phyloP scores from a whole-genome alignment of 35 echinoderm and acorn worm species.

The Apostichopus californicus region DNA sequence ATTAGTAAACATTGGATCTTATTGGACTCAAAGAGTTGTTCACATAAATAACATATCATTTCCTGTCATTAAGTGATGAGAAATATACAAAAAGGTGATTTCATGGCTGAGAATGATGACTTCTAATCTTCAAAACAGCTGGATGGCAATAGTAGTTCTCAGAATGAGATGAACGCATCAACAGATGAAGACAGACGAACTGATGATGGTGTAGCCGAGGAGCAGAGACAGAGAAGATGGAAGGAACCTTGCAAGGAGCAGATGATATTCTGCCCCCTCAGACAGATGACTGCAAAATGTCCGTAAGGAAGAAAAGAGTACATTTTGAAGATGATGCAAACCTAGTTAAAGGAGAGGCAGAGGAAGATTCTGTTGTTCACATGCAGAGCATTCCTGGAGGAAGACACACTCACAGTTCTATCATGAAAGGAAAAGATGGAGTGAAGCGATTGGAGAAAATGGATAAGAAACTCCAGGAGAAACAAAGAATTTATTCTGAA shows the following conservation, averaged over 20 bases:
- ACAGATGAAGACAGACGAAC: background rate
- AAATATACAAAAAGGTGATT: background rate
- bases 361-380: conserved; percentile 32
- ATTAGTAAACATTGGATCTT: background rate
- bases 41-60: background rate
- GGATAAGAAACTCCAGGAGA: background rate
- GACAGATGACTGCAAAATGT: background rate
- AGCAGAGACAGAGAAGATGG: background rate
- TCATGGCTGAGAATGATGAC: background rate
- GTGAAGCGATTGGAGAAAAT: conserved; percentile 16
- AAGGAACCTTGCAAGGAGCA: background rate
- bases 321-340: conserved; percentile 14
- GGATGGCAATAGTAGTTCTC: background rate
- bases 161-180: background rate
- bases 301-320: background rate
- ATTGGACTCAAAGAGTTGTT: background rate
- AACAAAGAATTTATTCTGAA: conserved; percentile 24
- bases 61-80: background rate
- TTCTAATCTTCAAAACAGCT: no score
- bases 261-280: background rate
- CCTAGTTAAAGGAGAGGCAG: background rate
- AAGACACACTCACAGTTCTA: background rate
- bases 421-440: background rate
- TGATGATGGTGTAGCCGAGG: background rate
- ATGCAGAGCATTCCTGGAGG: conserved; percentile 21